Percentiles rank a stretch among this genome's conserved stretches.
phyloP scores from a whole-genome alignment of 2,888 invertebrate genomes.

The Trichopria drosophilae region DNA sequence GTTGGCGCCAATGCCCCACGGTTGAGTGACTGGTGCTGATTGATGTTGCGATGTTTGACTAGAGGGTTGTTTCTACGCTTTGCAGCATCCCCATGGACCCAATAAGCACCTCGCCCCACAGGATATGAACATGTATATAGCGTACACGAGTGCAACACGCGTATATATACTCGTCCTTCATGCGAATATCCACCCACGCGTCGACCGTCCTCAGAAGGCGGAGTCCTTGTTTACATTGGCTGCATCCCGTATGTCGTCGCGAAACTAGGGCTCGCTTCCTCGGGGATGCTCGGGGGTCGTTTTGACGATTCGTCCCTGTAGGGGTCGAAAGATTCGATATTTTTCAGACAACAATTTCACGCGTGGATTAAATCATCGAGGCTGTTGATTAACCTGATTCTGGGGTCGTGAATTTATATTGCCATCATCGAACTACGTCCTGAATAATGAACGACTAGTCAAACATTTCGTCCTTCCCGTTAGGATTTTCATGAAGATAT shows the following conservation, averaged over 20 bases:
- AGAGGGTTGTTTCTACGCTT: slow-evolving; percentile 56
- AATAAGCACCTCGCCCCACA: slow-evolving; percentile 53
- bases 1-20: slow-evolving; percentile 52
- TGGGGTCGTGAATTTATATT: too few species aligned
- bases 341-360: too few species aligned
- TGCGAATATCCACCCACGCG: slow-evolving; percentile 24
- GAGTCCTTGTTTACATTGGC: slow-evolving; percentile 49
- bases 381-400: too few species aligned
- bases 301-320: too few species aligned
- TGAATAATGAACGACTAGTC: too few species aligned
- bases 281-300: neutral
- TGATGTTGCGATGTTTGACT: slow-evolving; percentile 58
- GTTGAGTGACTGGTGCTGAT: slow-evolving; percentile 58
- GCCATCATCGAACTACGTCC: too few species aligned
- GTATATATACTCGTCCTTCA: slow-evolving; percentile 23
- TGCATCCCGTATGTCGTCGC: slow-evolving; percentile 51
- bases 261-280: slow-evolving; percentile 37
- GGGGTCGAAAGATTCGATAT: too few species aligned
- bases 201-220: slow-evolving; percentile 35
- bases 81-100: slow-evolving; percentile 54
- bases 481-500: too few species aligned
- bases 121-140: slow-evolving; percentile 31
- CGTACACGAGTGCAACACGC: slow-evolving; percentile 26
- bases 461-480: too few species aligned
- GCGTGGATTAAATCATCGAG: too few species aligned